Evolutionary conservation across 2,888 invertebrate species (phyloP).

Genomic region (Limnephilus rhombicus): DNA sequence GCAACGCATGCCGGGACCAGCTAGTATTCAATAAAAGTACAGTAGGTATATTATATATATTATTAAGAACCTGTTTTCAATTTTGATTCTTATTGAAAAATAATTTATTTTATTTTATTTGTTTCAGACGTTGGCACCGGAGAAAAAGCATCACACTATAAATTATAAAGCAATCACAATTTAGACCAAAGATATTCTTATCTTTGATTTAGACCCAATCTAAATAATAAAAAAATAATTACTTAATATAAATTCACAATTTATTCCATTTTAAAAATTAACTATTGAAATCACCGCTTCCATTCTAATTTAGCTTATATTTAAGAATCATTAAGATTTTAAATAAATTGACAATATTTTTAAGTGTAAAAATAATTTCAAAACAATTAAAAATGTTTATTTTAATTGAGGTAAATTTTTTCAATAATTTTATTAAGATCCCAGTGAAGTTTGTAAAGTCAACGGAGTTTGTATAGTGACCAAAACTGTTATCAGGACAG

Average conservation of each 20-base stretch:
- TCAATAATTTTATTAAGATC: not conserved
- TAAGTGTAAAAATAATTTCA: conserved; percentile 30
- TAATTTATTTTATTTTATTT: not conserved
- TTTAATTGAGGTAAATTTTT: not conserved
- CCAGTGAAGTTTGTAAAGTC: not conserved
- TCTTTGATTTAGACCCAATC: too few species aligned
- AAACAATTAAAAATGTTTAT: conserved; percentile 1
- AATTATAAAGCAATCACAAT: not conserved
- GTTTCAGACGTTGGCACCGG: not conserved
- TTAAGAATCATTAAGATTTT: not conserved
- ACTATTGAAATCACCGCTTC: not conserved
- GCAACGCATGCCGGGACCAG: too few species aligned
- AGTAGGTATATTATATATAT: too few species aligned
- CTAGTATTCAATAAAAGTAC: too few species aligned
- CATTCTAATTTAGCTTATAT: not conserved
- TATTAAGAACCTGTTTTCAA: too few species aligned
- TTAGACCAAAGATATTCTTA: too few species aligned
- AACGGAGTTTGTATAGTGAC: conserved; percentile 4
- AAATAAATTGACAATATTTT: not conserved
- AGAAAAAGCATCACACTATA: not conserved
- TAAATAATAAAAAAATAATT: not conserved
- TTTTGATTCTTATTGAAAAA: too few species aligned
- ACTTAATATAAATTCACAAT: not conserved
- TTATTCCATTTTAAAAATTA: not conserved
- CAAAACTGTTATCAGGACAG: conserved; percentile 31